Conservation (phyloP, 2,797 vertebrate genomes). For the Brachymystax lenok region DNA sequence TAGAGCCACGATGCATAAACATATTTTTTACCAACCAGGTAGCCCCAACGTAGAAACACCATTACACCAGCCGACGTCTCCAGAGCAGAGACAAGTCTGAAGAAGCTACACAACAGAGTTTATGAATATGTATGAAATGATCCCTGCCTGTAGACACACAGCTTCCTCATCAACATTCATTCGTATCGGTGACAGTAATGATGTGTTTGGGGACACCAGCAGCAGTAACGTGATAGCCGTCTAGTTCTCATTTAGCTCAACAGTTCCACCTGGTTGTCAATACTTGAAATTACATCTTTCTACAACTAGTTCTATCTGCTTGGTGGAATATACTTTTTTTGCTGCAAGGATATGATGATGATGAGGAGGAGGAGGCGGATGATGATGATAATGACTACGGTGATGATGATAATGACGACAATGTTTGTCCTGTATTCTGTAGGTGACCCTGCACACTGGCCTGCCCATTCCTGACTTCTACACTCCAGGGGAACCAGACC, state of each 20-base stretch:
- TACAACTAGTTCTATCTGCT: constrained; percentile 1
- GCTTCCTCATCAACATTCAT: constrained; percentile 25
- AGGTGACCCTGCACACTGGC: constrained; percentile 96
- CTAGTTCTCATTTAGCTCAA: constrained; percentile 26
- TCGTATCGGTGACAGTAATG: constrained; percentile 25
- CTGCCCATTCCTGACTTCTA: constrained; percentile 95
- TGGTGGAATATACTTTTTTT: not conserved
- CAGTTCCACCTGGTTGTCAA: constrained; percentile 58
- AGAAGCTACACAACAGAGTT: constrained; percentile 31
- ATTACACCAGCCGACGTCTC: not conserved
- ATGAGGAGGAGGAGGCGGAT: fast-evolving
- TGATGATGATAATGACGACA: not conserved
- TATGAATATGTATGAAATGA: constrained; percentile 40
- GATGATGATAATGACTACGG: too few relatives aligned
- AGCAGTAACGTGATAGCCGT: not conserved
- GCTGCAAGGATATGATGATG: too few relatives aligned
- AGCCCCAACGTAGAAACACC: not conserved
- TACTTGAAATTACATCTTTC: not conserved
- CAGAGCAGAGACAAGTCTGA: constrained; percentile 33
- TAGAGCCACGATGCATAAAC: too few relatives aligned
- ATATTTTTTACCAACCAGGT: not conserved
- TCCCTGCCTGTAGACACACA: constrained; percentile 23
- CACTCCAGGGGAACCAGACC: constrained; percentile 77
- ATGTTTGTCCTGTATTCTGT: constrained; percentile 35
- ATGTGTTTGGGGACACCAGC: constrained; percentile 14